Percentiles rank a stretch among this genome's conserved stretches.
phyloP scores from a whole-genome alignment of 2,888 invertebrate species.

The Tinea pellionella region DNA sequence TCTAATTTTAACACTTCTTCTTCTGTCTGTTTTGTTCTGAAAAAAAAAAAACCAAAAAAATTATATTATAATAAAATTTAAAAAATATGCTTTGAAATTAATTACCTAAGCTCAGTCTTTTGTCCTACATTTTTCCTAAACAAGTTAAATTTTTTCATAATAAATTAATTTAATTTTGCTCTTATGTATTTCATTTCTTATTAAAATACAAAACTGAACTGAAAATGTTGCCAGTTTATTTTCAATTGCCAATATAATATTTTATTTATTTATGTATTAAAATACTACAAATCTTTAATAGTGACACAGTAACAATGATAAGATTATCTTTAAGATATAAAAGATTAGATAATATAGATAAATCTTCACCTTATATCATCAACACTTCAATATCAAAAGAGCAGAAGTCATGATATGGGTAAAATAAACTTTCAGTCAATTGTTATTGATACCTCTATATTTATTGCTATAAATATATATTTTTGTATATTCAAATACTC shows the following conservation, averaged over 20 bases:
- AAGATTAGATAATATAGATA: background rate
- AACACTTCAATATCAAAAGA: too few species aligned
- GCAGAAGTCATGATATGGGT: too few species aligned
- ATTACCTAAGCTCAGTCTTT: background rate
- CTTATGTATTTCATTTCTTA: too few species aligned
- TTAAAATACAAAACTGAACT: too few species aligned
- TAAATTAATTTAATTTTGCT: background rate
- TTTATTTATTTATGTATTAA: background rate
- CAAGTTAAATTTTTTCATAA: background rate
- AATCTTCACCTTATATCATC: background rate
- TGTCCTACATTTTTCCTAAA: background rate
- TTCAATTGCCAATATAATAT: too few species aligned
- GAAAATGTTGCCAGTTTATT: too few species aligned
- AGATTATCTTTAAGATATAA: background rate
- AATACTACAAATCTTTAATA: background rate
- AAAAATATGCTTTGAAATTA: background rate
- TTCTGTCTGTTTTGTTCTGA: constrained; percentile 78
- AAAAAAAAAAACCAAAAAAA: constrained; percentile 19
- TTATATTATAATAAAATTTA: background rate
- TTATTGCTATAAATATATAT: too few species aligned
- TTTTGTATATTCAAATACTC: too few species aligned
- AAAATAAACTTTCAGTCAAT: too few species aligned
- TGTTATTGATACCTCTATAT: too few species aligned
- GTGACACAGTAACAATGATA: constrained; percentile 1
- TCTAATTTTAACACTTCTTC: constrained; percentile 75